Evolutionary conservation across 2,797 vertebrate species (phyloP), one percentile per base, ranked within the genome.

Genomic region (Clarias pachynema): DNA sequence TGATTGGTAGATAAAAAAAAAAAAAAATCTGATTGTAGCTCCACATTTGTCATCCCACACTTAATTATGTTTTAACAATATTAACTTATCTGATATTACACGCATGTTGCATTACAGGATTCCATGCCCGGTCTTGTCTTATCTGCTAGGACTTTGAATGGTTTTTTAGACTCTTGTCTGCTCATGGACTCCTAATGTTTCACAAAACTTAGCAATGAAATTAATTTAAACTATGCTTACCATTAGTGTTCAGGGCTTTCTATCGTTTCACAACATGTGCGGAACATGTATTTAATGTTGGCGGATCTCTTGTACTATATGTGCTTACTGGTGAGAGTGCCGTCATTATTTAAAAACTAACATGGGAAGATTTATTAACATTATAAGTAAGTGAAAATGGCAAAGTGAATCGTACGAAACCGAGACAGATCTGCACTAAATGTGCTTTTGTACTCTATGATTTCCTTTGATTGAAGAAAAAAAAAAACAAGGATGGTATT

Each of bases 101-200:
- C 31, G 8, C 9, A 81, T 66, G 62, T 66, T 81, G 79, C 79
- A 49, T 80, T 80, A 53, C 40, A 80, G 20, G n/a, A 66, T 66
- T 72, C 70, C 68, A 69, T n/a, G 56, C 26, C 14, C 24, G 31
- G 20, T 44, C 77, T 63, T 34, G 75, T 74, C 78, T 87, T 89
- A 89, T 89, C 86, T 80, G 22, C 49, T 66, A 80, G 88, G 85
- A 89, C 84, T 84, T 87, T 87, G 86, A 26, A 66, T 69, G 40
- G 66, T 84, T 29, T 63, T 29, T 20, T 34, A 34, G 34, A 15
- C 12, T 62, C 16, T 40, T n/a, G 24, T 62, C 20, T 60, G 20
- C 59, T 74, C 4, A 37, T 20, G 57, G 49, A 53, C 5, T 80
- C 20, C 49, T 79, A 70, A 86, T 68, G 70, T 3, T 24, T 29